A percentile compares a stretch with the other conserved stretches of the same genome.
Evolutionary conservation across 2,888 invertebrate species (phyloP).

Genomic region (Eutolmus rufibarbis): DNA sequence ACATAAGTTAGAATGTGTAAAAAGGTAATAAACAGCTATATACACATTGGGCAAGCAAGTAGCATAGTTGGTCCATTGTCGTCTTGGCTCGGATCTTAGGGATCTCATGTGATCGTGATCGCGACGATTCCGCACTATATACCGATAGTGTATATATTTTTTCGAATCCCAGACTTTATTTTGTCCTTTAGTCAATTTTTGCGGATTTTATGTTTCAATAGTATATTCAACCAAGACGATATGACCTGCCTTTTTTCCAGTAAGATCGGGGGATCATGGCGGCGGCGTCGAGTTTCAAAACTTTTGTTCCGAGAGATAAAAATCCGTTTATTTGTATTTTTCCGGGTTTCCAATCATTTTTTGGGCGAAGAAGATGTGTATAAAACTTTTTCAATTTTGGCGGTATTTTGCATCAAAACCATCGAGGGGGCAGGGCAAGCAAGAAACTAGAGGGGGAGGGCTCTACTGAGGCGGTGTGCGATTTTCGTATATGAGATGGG

Average conservation of each 20-base stretch:
- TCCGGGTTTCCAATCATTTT: not conserved
- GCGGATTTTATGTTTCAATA: not conserved
- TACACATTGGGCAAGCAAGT: slow-evolving; percentile 14
- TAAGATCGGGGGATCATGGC: slow-evolving; percentile 22
- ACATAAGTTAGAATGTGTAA: slow-evolving; percentile 7
- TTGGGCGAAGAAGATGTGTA: not conserved
- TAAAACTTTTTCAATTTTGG: not conserved
- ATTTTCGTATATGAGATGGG: not conserved
- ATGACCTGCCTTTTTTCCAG: not conserved
- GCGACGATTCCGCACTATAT: not conserved
- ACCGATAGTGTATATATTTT: not conserved
- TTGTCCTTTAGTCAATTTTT: not conserved
- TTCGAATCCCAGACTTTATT: not conserved
- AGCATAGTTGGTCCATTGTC: not conserved
- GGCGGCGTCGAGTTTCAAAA: slow-evolving; percentile 24
- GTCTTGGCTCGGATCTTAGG: not conserved
- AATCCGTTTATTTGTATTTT: not conserved
- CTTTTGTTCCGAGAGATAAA: not conserved
- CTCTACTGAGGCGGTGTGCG: not conserved
- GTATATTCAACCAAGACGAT: not conserved
- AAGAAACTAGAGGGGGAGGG: not conserved
- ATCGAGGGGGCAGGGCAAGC: not conserved
- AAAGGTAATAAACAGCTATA: slow-evolving; percentile 8
- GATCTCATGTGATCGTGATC: not conserved
- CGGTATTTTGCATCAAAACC: not conserved